Conservation (phyloP, 2,797 vertebrate genomes). For the Brachymystax lenok region DNA sequence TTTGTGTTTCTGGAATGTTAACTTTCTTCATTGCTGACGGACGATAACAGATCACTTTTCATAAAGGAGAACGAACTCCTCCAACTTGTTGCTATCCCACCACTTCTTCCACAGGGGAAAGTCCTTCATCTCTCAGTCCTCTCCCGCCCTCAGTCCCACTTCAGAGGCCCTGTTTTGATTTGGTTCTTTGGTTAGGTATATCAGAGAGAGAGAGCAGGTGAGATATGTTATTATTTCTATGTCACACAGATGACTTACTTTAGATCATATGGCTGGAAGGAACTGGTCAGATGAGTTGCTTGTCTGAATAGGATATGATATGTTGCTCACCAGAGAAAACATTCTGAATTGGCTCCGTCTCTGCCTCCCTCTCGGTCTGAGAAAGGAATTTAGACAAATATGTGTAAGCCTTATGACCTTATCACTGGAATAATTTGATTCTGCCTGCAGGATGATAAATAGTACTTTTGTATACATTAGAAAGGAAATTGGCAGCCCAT, state of each 20-base stretch:
- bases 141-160: slow-evolving; percentile 12
- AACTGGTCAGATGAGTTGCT: slow-evolving; percentile 46
- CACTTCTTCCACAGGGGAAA: slow-evolving; percentile 19
- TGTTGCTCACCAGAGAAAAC: slow-evolving; percentile 48
- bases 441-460: slow-evolving; percentile 43
- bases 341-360: slow-evolving; percentile 35
- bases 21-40: slow-evolving; percentile 46
- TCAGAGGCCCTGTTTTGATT: slow-evolving; percentile 44
- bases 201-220: slow-evolving; percentile 52
- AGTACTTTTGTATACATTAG: slow-evolving; percentile 42
- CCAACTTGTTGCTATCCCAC: slow-evolving; percentile 27
- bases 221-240: slow-evolving; percentile 39
- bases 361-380: slow-evolving; percentile 27
- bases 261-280: slow-evolving; percentile 46
- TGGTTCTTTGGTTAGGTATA: slow-evolving; percentile 30
- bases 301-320: slow-evolving; percentile 59
- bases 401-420: slow-evolving; percentile 58
- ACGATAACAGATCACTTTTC: slow-evolving; percentile 60
- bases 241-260: slow-evolving; percentile 50
- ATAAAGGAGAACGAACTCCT: slow-evolving; percentile 49
- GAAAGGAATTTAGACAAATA: slow-evolving; percentile 39
- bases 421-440: slow-evolving; percentile 55
- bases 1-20: slow-evolving; percentile 58
- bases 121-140: slow-evolving; percentile 43
- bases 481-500: slow-evolving; percentile 16